Evolutionary conservation across 2,888 invertebrate genomes (phyloP).

Genomic region (Cenopis cana): DNA sequence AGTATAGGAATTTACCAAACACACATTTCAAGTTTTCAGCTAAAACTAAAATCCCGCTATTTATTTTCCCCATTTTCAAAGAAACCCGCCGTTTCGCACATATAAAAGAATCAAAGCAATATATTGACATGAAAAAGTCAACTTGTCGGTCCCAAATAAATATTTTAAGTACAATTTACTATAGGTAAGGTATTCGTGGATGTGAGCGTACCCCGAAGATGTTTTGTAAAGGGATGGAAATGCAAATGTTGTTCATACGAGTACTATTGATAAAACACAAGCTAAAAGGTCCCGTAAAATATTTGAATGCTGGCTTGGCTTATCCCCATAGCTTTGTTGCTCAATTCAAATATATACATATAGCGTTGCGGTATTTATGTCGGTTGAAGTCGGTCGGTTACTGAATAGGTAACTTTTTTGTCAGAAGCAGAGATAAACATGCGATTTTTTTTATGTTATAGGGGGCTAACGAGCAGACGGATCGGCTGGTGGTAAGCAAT

Average conservation of each 20-base stretch:
- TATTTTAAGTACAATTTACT: constrained; percentile 37
- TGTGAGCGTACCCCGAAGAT: constrained; percentile 13
- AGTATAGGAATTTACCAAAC: neutral
- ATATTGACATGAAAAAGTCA: constrained; percentile 30
- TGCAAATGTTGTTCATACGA: constrained; percentile 13
- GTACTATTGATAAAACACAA: neutral
- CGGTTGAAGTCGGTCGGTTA: neutral
- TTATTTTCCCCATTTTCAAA: constrained; percentile 5
- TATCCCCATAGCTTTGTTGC: neutral
- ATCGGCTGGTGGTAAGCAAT: too few relatives aligned
- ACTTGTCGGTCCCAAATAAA: constrained; percentile 29
- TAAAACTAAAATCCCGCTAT: constrained; percentile 17
- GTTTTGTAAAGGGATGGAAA: constrained; percentile 18
- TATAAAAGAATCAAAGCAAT: constrained; percentile 23
- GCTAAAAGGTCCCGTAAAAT: neutral
- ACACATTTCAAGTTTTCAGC: neutral
- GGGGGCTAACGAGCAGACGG: too few relatives aligned
- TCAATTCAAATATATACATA: neutral
- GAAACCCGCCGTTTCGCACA: constrained; percentile 9
- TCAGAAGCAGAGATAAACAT: neutral
- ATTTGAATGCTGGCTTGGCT: neutral
- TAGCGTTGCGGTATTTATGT: neutral
- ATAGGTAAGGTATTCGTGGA: constrained; percentile 21
- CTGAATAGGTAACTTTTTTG: neutral
- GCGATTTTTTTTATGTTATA: too few relatives aligned